Evolutionary conservation across 1,140 invertebrate species (phyloP).

Genomic region (Drosophila carrolli): DNA sequence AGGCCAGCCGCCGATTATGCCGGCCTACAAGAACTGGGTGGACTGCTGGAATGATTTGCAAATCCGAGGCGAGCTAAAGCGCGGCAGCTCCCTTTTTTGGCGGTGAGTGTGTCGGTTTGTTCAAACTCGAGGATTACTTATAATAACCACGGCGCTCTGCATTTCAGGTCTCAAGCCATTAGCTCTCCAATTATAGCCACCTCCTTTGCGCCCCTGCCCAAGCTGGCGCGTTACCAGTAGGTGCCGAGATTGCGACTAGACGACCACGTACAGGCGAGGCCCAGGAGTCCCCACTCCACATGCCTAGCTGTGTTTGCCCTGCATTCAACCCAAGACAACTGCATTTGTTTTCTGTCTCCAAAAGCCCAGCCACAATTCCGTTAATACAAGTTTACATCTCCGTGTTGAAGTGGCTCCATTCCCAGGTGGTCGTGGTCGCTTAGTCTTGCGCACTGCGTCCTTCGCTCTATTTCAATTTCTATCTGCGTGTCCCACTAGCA

Average conservation of each 20-base stretch:
- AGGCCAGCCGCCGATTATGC: constrained; percentile 92
- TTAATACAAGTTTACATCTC: constrained; percentile 36
- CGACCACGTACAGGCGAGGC: constrained; percentile 13
- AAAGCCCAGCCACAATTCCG: constrained; percentile 25
- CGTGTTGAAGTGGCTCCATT: constrained; percentile 21
- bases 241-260: constrained; percentile 3
- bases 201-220: constrained; percentile 60
- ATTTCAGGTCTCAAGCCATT: constrained; percentile 43
- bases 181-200: constrained; percentile 7
- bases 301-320: constrained; percentile 44
- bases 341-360: constrained; percentile 57
- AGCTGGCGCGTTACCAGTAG: constrained; percentile 64
- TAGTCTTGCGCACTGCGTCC: constrained; percentile 2
- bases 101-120: constrained; percentile 50
- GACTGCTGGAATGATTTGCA: constrained; percentile 92
- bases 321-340: constrained; percentile 57
- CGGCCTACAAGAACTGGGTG: constrained; percentile 90
- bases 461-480: constrained; percentile 6
- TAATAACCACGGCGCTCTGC: not conserved
- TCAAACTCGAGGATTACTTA: not conserved
- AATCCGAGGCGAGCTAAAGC: constrained; percentile 90
- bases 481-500: constrained; percentile 14
- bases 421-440: constrained; percentile 12
- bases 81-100: constrained; percentile 92
- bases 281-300: constrained; percentile 26